Evolutionary conservation across 2,797 vertebrate genomes (phyloP).

Genomic region (Scolopax bukidnonensis): DNA sequence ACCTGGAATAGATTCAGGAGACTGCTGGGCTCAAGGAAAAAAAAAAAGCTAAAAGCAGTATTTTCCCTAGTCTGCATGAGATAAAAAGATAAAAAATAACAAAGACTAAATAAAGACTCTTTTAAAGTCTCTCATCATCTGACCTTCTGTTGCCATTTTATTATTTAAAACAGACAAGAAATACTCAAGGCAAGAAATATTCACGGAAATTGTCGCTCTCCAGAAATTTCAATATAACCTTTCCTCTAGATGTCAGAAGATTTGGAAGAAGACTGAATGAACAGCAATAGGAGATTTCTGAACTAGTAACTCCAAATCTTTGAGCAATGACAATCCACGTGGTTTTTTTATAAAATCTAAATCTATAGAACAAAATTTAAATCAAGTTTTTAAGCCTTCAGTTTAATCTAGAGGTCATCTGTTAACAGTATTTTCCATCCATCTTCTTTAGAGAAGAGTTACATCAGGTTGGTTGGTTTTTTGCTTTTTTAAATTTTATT

Average conservation of each 20-base stretch:
- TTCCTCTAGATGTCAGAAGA: neutral
- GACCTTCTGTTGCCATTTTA: neutral
- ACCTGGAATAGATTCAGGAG: neutral
- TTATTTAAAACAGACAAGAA: neutral
- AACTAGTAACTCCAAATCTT: neutral
- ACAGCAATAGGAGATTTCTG: neutral
- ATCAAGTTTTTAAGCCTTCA: neutral
- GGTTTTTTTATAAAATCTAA: neutral
- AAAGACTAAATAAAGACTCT: neutral
- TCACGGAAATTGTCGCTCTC: neutral
- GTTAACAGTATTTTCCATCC: neutral
- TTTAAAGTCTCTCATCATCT: rapidly evolving
- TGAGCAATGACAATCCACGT: rapidly evolving
- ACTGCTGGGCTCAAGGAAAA: neutral
- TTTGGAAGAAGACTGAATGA: neutral
- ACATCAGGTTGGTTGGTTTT: rapidly evolving
- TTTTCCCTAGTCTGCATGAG: neutral
- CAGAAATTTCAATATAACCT: neutral
- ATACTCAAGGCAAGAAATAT: neutral
- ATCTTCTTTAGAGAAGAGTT: neutral
- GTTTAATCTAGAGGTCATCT: neutral
- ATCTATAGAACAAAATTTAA: neutral
- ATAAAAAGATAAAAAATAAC: neutral
- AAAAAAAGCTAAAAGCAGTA: neutral
- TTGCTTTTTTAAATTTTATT: neutral